phyloP scores from a whole-genome alignment of 2,888 invertebrate species.

The Dorcus hopei region DNA sequence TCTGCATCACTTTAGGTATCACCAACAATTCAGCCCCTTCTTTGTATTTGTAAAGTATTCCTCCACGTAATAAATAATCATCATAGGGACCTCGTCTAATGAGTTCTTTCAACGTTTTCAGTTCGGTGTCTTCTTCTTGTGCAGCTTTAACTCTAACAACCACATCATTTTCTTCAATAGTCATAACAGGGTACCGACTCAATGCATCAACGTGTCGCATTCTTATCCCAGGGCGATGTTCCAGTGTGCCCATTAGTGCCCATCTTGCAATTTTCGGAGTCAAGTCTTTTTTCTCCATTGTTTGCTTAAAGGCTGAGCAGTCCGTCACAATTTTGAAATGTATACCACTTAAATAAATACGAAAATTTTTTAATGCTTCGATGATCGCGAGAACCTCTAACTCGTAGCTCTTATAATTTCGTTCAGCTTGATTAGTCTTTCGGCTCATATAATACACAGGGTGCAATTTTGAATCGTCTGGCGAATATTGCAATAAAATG shows the following conservation, averaged over 20 bases:
- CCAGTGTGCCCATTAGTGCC: not conserved
- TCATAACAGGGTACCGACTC: not conserved
- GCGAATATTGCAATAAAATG: slow-evolving; percentile 27
- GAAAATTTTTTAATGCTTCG: slow-evolving; percentile 36
- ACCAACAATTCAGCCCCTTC: slow-evolving; percentile 11
- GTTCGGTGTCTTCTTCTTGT: not conserved
- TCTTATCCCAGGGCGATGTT: not conserved
- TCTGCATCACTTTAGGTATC: slow-evolving; percentile 21
- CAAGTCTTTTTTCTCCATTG: slow-evolving; percentile 22
- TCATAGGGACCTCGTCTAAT: not conserved
- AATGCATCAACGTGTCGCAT: not conserved
- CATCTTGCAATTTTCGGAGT: not conserved
- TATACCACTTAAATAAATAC: slow-evolving; percentile 34
- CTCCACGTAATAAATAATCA: too few relatives aligned
- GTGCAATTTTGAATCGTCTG: slow-evolving; percentile 28
- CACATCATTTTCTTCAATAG: not conserved
- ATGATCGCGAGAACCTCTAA: slow-evolving; percentile 40
- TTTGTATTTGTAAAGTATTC: too few relatives aligned
- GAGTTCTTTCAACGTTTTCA: too few relatives aligned
- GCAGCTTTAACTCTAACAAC: not conserved
- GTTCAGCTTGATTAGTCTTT: slow-evolving; percentile 34
- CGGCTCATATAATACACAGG: slow-evolving; percentile 35
- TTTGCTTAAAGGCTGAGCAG: slow-evolving; percentile 35
- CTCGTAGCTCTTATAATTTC: slow-evolving; percentile 37
- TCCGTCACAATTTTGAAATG: slow-evolving; percentile 39